Evolutionary conservation across 2,888 invertebrate species (phyloP), one percentile per base, ranked within the genome.

Genomic region (Scrobipalpa atriplicella): DNA sequence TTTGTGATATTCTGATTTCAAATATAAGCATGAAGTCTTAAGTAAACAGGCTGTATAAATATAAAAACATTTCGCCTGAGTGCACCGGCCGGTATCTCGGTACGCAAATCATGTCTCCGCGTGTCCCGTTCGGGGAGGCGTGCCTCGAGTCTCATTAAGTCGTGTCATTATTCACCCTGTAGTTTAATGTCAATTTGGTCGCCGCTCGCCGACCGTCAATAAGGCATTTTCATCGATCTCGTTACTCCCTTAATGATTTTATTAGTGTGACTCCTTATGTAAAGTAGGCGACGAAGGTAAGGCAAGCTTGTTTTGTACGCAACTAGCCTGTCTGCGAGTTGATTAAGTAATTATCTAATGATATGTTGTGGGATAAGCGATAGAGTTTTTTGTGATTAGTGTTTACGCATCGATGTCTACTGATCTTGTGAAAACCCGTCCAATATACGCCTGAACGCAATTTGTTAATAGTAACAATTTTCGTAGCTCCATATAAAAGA

Each of bases 121-220:
- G 65, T 58, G 66, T 58, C 58, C 58, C 58, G 58, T 58, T 58
- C 29, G 54, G 38, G 6, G 11, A 61, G 74, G 69, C 67, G 72
- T 70, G 67, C 71, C 70, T 43, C 71, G 75, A 70, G 75, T 78
- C 82, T 84, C 80, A 84, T 86, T 85, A 86, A 74, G 75, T 77
- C 72, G 68, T 73, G 75, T 79, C 80, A 79, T 83, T 82, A 81
- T 79, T 79, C 79, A 75, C 75, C 78, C 77, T 76, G 72, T 78
- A 80, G 75, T 76, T 77, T 78, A 74, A 78, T 73, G 79, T 78
- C 83, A 83, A 80, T 84, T 83, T 82, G 76, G 73, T 69, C 72
- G 73, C 74, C 71, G 72, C 10, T 19, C 19, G 18, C 13, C 21
- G 21, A 8, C 43, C 65, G 11, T 60, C 51, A 60, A 51, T 65